Conservation (phyloP, 2,797 vertebrate genomes). For the Epinephelus awoara region DNA sequence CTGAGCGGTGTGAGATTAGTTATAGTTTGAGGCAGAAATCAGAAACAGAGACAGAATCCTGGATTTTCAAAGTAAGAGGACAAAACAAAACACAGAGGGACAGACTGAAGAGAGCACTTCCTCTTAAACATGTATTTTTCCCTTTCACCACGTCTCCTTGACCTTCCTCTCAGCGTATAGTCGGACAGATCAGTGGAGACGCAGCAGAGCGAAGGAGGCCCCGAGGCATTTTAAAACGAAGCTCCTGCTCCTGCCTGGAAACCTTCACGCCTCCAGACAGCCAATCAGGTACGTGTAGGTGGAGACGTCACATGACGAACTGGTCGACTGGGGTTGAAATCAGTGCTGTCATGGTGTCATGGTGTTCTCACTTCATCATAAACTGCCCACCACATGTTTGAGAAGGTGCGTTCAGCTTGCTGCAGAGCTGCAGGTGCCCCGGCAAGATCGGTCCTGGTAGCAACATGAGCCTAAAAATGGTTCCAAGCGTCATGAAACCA, state of each 20-base stretch:
- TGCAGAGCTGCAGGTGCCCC: too few relatives aligned
- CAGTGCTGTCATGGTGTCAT: not conserved
- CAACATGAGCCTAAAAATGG: too few relatives aligned
- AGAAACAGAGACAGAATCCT: not conserved
- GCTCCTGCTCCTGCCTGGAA: conserved; percentile 4
- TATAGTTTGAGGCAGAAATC: not conserved
- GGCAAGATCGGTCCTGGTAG: too few relatives aligned
- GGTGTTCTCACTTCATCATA: not conserved
- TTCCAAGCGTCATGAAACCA: too few relatives aligned
- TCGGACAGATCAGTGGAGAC: conserved; percentile 6
- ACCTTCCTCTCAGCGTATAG: conserved; percentile 15
- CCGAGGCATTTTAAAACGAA: not conserved
- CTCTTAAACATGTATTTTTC: not conserved
- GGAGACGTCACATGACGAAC: not conserved
- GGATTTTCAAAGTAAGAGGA: not conserved
- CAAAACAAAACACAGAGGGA: not conserved
- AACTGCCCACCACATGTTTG: too few relatives aligned
- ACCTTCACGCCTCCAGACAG: not conserved
- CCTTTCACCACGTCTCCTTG: not conserved
- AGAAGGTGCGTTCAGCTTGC: not conserved
- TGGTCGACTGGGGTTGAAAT: not conserved
- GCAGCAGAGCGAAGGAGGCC: not conserved
- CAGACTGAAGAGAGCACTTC: too few relatives aligned
- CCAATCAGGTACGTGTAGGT: conserved; percentile 18
- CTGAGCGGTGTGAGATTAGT: not conserved